A percentile compares a stretch with the other conserved stretches of the same genome.
These are phyloP conservation scores for Synergus japonicus DNA, from an alignment of 2,888 invertebrate species.

Conservation along the genomic window DNA sequence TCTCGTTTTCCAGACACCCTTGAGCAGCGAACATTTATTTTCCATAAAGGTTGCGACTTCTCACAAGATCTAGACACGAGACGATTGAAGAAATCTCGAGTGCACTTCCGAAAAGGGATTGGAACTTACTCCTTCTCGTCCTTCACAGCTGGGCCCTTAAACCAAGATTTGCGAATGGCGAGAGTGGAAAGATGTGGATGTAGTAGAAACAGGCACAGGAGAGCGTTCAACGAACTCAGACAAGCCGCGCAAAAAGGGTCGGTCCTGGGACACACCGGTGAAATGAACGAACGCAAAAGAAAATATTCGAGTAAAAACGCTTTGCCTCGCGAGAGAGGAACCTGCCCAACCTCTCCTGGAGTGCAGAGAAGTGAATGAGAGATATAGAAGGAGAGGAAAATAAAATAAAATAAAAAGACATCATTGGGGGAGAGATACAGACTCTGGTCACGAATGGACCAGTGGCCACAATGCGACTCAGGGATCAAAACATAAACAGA, in stretches of 20 bases:
- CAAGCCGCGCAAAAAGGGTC: conserved; percentile 46
- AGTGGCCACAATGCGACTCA: conserved; percentile 38
- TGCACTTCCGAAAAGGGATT: conserved; percentile 41
- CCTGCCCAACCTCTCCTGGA: conserved; percentile 53
- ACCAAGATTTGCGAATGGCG: conserved; percentile 41
- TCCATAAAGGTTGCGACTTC: conserved; percentile 28
- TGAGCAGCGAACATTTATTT: conserved; percentile 24
- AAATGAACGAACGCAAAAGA: conserved; percentile 57
- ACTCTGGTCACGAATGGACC: conserved; percentile 42
- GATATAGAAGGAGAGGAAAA: not conserved
- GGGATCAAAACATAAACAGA: conserved; percentile 40
- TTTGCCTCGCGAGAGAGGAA: conserved; percentile 56
- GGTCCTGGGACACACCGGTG: conserved; percentile 53
- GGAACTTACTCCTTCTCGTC: conserved; percentile 25
- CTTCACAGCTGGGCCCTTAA: conserved; percentile 30
- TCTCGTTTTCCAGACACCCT: not conserved
- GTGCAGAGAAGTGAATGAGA: conserved; percentile 43
- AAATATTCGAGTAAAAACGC: conserved; percentile 56
- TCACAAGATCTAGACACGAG: conserved; percentile 24
- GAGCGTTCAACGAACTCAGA: conserved; percentile 38
- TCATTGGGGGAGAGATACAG: conserved; percentile 35
- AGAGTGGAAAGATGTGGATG: conserved; percentile 34
- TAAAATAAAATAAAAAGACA: conserved; percentile 14
- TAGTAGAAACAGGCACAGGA: conserved; percentile 27
- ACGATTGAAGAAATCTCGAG: conserved; percentile 40